Conservation (phyloP, 2,797 vertebrate species). For the Apogon hyalosoma region DNA sequence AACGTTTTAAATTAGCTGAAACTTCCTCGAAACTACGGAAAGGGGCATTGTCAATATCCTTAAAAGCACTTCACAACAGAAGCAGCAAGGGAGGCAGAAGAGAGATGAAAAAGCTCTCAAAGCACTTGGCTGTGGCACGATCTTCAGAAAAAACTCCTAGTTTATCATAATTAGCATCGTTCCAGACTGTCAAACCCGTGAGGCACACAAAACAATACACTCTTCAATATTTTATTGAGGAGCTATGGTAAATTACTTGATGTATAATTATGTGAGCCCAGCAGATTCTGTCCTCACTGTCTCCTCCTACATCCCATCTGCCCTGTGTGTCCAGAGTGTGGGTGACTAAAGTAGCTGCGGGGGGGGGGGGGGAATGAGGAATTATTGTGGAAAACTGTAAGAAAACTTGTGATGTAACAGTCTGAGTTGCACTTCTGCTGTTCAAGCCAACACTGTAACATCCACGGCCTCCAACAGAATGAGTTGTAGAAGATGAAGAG, state of each 20-base stretch:
- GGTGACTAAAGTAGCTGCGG: conserved; percentile 74
- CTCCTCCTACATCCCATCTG: conserved; percentile 85
- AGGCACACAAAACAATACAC: conserved; percentile 56
- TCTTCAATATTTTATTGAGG: conserved; percentile 58
- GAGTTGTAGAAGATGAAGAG: conserved; percentile 39
- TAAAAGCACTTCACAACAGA: conserved; percentile 58
- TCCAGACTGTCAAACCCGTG: conserved; percentile 55
- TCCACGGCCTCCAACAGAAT: conserved; percentile 34
- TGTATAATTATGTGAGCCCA: conserved; percentile 71
- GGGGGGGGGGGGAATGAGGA: conserved; percentile 39
- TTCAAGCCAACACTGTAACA: conserved; percentile 50
- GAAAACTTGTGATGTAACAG: conserved; percentile 79
- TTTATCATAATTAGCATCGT: conserved; percentile 71
- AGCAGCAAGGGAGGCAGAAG: conserved; percentile 26
- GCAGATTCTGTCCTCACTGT: conserved; percentile 71
- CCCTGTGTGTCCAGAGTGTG: conserved; percentile 80
- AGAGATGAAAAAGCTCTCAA: conserved; percentile 47
- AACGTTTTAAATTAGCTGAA: conserved; percentile 63
- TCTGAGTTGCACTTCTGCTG: conserved; percentile 62
- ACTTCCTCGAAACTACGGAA: conserved; percentile 58
- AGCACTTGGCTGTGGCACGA: conserved; percentile 53
- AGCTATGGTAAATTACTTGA: conserved; percentile 66
- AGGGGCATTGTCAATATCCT: conserved; percentile 47
- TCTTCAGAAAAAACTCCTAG: conserved; percentile 46
- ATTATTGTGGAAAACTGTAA: conserved; percentile 73